These are phyloP conservation scores for Leptocoma aspasia DNA, from an alignment of 2,113 vertebrate species.

Conservation along the genomic window DNA sequence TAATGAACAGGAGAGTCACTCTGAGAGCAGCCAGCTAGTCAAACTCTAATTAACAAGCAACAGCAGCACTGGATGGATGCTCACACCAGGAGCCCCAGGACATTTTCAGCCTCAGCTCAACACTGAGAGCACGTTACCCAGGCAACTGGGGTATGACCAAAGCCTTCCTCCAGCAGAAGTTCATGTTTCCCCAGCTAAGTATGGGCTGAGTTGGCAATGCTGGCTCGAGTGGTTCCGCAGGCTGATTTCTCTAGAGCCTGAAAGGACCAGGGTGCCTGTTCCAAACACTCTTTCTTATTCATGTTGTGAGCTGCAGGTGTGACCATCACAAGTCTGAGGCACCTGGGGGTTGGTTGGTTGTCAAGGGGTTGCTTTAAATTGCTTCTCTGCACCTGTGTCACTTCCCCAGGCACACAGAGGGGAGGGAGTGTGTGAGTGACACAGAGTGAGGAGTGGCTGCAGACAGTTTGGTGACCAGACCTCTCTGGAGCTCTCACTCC, in stretches of 20 bases:
- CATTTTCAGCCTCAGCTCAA: not conserved
- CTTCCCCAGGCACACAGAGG: not conserved
- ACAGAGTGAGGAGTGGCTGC: not conserved
- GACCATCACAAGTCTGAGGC: fast-evolving
- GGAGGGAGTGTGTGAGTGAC: not conserved
- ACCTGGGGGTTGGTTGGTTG: fast-evolving
- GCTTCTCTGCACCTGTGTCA: not conserved
- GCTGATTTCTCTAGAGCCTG: not conserved
- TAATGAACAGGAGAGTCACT: not conserved
- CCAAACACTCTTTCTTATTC: not conserved
- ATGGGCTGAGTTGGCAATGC: not conserved
- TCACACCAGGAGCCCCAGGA: not conserved
- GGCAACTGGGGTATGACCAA: not conserved
- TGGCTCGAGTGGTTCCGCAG: not conserved
- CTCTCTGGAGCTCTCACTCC: not conserved
- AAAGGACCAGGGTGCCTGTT: not conserved
- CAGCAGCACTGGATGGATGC: not conserved
- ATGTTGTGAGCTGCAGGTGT: not conserved
- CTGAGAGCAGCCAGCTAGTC: not conserved
- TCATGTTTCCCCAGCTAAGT: not conserved
- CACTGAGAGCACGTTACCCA: not conserved
- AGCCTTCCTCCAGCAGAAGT: not conserved
- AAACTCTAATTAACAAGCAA: not conserved
- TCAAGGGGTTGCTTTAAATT: not conserved
- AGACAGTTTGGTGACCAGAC: not conserved